Percentiles rank a stretch among this genome's conserved stretches.
Evolutionary conservation across 2,113 vertebrate genomes (phyloP).

Genomic region (Mellivora capensis): DNA sequence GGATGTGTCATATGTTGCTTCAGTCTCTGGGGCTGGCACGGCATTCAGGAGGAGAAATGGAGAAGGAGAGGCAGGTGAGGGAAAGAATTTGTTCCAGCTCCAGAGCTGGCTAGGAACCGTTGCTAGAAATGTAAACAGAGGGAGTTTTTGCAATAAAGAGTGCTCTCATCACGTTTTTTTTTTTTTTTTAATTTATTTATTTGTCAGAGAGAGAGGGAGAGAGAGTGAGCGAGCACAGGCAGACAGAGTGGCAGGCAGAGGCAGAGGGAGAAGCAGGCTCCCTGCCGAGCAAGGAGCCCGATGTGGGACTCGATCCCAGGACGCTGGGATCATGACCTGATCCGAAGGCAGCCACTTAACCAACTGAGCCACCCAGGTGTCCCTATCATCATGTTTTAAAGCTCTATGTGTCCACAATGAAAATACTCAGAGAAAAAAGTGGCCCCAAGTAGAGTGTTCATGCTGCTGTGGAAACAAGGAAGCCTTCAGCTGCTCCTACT

Average conservation of each 20-base stretch:
- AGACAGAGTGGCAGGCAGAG: too few species aligned
- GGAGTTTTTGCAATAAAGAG: background rate
- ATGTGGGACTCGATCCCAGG: too few species aligned
- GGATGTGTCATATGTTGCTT: constrained; percentile 44
- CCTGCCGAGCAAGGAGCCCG: too few species aligned
- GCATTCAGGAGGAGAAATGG: constrained; percentile 2
- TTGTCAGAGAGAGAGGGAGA: too few species aligned
- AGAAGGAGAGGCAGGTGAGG: constrained; percentile 15
- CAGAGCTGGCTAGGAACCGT: background rate
- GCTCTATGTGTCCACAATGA: background rate
- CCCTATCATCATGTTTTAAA: background rate
- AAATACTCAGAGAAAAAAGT: background rate
- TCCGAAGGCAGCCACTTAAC: too few species aligned
- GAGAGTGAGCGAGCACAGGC: too few species aligned
- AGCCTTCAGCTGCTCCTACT: background rate
- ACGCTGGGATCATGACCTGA: too few species aligned
- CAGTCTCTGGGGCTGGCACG: constrained; percentile 8
- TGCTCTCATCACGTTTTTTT: background rate
- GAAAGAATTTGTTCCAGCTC: constrained; percentile 17
- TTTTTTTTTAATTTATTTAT: too few species aligned
- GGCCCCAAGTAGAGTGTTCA: background rate
- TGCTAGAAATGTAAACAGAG: constrained; percentile 1
- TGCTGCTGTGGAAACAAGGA: background rate
- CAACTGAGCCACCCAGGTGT: too few species aligned
- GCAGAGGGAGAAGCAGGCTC: too few species aligned